A percentile compares a stretch with the other conserved stretches of the same genome.
These are phyloP conservation scores for Rhadinocentrus ornatus DNA, from an alignment of 2,797 vertebrate species.

Conservation along the genomic window DNA sequence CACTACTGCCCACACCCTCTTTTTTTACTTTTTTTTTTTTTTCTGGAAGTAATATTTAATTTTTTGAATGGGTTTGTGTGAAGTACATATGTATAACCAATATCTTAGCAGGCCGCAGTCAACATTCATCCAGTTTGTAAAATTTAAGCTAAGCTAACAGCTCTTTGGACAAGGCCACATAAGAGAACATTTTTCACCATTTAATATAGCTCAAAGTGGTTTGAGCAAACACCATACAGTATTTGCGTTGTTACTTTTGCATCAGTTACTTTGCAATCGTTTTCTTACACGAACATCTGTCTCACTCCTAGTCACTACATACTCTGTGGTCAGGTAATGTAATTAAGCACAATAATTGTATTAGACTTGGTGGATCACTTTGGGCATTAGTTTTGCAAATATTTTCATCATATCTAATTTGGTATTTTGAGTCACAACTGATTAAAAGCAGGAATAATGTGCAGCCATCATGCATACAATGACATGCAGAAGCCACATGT, in stretches of 20 bases:
- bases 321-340: too few species aligned
- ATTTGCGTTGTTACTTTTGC: not conserved
- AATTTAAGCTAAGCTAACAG: not conserved
- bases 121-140: not conserved
- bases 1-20: not conserved
- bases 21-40: not conserved
- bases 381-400: too few species aligned
- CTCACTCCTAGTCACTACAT: too few species aligned
- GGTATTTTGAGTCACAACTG: not conserved
- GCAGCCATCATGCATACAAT: not conserved
- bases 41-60: not conserved
- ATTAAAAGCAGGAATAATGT: not conserved
- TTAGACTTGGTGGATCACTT: too few species aligned
- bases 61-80: not conserved
- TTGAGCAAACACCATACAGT: not conserved
- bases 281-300: too few species aligned
- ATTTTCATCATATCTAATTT: not conserved
- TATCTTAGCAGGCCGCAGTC: not conserved
- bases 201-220: not conserved
- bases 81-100: not conserved
- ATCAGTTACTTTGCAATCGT: not conserved
- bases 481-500: too few species aligned
- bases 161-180: not conserved
- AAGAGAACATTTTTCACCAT: not conserved
- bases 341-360: too few species aligned